Conservation (phyloP, 2,113 vertebrate species). For the Crotalus tigris region DNA sequence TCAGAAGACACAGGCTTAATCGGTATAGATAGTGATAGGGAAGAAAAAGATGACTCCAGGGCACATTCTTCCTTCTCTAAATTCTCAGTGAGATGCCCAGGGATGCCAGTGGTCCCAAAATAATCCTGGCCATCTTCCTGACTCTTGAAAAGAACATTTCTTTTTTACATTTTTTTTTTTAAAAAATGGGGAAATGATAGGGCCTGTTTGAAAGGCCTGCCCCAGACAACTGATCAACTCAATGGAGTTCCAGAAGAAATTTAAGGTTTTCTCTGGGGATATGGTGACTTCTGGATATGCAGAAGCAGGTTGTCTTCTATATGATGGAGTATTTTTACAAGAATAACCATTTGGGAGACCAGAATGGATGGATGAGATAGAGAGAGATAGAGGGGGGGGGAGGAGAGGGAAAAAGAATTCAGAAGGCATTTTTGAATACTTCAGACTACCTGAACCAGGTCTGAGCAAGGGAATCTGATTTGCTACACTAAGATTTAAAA, state of each 20-base stretch:
- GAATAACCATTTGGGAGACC: neutral
- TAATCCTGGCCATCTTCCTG: neutral
- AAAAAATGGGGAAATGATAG: neutral
- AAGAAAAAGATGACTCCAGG: neutral
- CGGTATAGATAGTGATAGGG: neutral
- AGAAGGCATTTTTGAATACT: neutral
- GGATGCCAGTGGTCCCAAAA: neutral
- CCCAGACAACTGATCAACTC: neutral
- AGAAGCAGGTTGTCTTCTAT: neutral
- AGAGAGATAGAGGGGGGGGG: rapidly evolving
- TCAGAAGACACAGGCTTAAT: neutral
- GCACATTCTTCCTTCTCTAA: neutral
- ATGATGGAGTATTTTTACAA: neutral
- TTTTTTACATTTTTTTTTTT: neutral
- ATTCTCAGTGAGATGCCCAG: neutral
- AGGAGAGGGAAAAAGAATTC: neutral
- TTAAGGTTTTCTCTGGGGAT: neutral
- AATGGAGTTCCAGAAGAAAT: neutral
- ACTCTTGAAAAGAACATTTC: neutral
- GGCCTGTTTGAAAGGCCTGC: neutral
- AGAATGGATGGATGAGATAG: neutral
- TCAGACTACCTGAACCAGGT: neutral
- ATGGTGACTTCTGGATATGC: neutral
- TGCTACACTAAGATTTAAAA: neutral
- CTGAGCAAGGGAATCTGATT: neutral